Conservation (phyloP, 2,888 invertebrate species). For the Cataglyphis livida region DNA sequence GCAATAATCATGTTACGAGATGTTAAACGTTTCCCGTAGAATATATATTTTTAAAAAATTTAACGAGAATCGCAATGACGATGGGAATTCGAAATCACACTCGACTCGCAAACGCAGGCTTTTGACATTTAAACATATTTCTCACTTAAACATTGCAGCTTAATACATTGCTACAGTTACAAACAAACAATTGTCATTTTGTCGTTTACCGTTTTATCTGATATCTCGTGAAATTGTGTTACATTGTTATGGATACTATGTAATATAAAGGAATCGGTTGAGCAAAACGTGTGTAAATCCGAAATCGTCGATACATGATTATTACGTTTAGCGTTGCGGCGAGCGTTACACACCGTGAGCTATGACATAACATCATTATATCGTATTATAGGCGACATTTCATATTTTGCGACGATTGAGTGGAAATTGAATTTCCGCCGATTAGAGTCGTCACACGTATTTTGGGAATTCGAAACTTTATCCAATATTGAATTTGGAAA, state of each 20-base stretch:
- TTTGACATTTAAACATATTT: background rate
- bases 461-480: conserved; percentile 44
- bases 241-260: conserved; percentile 19
- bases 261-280: conserved; percentile 31
- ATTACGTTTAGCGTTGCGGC: conserved; percentile 44
- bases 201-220: conserved; percentile 13
- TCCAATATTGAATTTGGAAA: conserved; percentile 4
- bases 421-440: conserved; percentile 43
- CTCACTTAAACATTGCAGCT: conserved; percentile 4
- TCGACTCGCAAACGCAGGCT: background rate
- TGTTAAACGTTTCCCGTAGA: background rate
- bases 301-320: conserved; percentile 41
- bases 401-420: conserved; percentile 28
- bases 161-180: background rate
- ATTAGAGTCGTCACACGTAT: conserved; percentile 34
- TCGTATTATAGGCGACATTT: conserved; percentile 37
- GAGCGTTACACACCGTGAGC: conserved; percentile 27
- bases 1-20: background rate
- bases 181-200: conserved; percentile 19
- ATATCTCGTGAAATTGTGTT: conserved; percentile 40
- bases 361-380: conserved; percentile 44
- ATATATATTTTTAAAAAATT: background rate
- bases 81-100: background rate
- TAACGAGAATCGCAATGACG: background rate
- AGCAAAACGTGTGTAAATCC: conserved; percentile 31